Evolutionary conservation across 2,888 invertebrate genomes (phyloP), one percentile per base, ranked within the genome.

Genomic region (Scotopteryx bipunctaria): DNA sequence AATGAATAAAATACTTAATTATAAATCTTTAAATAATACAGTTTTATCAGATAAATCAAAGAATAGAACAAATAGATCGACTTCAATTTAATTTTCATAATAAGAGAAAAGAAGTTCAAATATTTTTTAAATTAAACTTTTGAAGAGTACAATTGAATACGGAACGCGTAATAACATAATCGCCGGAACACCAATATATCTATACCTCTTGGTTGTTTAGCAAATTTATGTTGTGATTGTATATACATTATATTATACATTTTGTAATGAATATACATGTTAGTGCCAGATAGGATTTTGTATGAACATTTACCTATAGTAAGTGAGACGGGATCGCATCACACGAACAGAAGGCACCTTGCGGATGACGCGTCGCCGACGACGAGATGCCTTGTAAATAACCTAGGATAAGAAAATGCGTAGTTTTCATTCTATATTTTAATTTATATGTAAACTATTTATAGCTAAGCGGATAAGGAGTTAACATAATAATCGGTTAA

Each of bases 141-240:
- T 63, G 63, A 69, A 67, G 69, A 78, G 78, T 78, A 77, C 76
- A 79, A 43, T 33, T 64, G 56, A 46, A 71, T 54, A 66, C 66
- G 62, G 64, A 70, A 69, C 60, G 59, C 48, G 61, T 59, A 60
- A 61, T 71, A 64, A 68, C 66, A 69, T 68, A 67, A 60, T 69
- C 63, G 63, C 78, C 69, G 74, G 73, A 76, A 86, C 85, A 86
- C 80, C 82, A 86, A 72, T 59, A 53, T 70, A 73, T 70, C 64
- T 76, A 75, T 83, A 78, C 79, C 78, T 82, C 83, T 89, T 78
- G 88, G 88, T 89, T 89, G 88, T 88, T 88, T 82, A 82, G 82
- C 79, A 85, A 84, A 83, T 86, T 89, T 88, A 87, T 76, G 88
- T 89, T 88, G 89, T 89, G 88, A 89, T 84, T 86, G 86, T 89